These are phyloP conservation scores for Bimastos eiseni DNA, from an alignment of 2,888 invertebrate genomes.

Conservation along the genomic window DNA sequence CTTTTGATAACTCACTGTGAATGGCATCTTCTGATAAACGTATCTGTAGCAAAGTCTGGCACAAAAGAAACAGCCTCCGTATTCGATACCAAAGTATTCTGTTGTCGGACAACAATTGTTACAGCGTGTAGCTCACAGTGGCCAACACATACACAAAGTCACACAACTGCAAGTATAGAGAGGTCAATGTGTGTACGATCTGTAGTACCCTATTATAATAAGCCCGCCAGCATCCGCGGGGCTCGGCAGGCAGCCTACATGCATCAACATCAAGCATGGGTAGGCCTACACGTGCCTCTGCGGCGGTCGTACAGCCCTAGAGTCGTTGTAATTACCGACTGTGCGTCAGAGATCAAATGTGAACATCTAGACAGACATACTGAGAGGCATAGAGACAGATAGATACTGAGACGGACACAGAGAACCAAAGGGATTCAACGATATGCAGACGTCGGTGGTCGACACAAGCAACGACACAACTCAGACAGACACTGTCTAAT, in stretches of 20 bases:
- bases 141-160: neutral
- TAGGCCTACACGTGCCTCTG: neutral
- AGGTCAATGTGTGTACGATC: neutral
- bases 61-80: conserved; percentile 13
- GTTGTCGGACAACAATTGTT: neutral
- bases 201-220: neutral
- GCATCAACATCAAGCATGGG: neutral
- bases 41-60: neutral
- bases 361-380: neutral
- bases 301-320: neutral
- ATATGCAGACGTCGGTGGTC: neutral
- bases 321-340: neutral
- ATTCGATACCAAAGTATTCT: neutral
- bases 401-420: neutral
- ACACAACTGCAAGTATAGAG: neutral
- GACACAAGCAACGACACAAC: neutral
- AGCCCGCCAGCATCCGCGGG: neutral
- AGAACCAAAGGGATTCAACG: neutral
- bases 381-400: neutral
- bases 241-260: neutral
- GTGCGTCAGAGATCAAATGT: neutral
- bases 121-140: neutral
- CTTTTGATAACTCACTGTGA: neutral
- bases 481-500: neutral
- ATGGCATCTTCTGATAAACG: neutral